phyloP scores from a whole-genome alignment of 2,888 invertebrate species.

The Caenorhabditis doughertyi region DNA sequence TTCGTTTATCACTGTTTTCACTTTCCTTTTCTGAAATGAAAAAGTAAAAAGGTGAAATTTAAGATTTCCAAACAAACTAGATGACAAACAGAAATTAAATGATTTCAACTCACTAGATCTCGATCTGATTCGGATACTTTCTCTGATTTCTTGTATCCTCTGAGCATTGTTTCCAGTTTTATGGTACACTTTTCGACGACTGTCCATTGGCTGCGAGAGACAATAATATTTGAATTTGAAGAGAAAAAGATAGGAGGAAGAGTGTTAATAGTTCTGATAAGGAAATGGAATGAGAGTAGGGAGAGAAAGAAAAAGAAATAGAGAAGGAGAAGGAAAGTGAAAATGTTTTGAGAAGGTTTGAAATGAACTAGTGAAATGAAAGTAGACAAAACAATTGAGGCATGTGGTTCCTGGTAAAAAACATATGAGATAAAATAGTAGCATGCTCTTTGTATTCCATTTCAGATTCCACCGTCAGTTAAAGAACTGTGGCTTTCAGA shows the following conservation, averaged over 20 bases:
- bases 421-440: too few species aligned
- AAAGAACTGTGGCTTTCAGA: too few species aligned
- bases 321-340: neutral
- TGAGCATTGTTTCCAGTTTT: slow-evolving; percentile 53
- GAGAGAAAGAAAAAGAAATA: neutral
- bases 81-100: too few species aligned
- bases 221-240: slow-evolving; percentile 7
- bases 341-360: too few species aligned
- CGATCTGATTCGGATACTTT: slow-evolving; percentile 48
- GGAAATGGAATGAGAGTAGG: neutral
- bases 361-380: too few species aligned
- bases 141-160: slow-evolving; percentile 51
- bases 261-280: slow-evolving; percentile 26
- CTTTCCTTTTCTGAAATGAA: slow-evolving; percentile 35
- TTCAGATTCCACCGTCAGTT: too few species aligned
- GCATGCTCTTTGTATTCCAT: too few species aligned
- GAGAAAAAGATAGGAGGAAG: slow-evolving; percentile 3
- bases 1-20: slow-evolving; percentile 15
- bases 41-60: neutral
- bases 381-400: too few species aligned
- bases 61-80: neutral
- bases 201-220: slow-evolving; percentile 40
- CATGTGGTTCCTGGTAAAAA: too few species aligned
- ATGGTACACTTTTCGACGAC: slow-evolving; percentile 56
- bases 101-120: slow-evolving; percentile 48